Evolutionary conservation across 2,113 vertebrate genomes (phyloP), one percentile per base, ranked within the genome.

Genomic region (Vulpes vulpes): DNA sequence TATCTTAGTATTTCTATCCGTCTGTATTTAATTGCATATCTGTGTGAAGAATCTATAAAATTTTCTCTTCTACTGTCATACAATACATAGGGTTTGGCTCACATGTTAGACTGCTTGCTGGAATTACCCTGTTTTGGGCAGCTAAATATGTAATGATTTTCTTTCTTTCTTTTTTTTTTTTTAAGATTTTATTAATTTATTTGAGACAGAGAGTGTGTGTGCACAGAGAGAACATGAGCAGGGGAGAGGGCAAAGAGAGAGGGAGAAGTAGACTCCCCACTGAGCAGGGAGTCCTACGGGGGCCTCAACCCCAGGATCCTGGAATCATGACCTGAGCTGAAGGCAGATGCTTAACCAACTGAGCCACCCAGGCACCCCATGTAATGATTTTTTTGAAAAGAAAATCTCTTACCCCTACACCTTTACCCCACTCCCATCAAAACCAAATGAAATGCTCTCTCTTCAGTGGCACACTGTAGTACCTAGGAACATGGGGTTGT

Each of bases 1-100:
- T 84, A 76, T 79, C n/a, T 94, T 95, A 91, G 22, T 96, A 49
- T 97, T 97, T 94, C 76, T 83, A 2, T 51, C 67, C 60, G 88
- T 93, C 80, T 38, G 7, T 95, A 57, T 95, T 96, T 95, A 94
- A 88, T 65, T 80, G 14, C 55, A 57, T 95, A n/a, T 64, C 92
- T 95, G 1, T 86, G 30, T 94, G 30, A 71, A 90, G 92, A 96
- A 78, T 83, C 32, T n/a, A 19, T 85, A 84, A 43, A 8, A 20
- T 96, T 95, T 76, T 97, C 94, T 97, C 4, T 51, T 81, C 80
- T 17, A 85, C 2, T 78, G 49, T 79, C 32, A 1, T 65, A 91
- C 43, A 7, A 20, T 43, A 51, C 3, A 71, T 80, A 80, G 83
- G 73, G 19, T 43, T 94, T 96, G 1, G 0, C 38, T 80, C 38